phyloP scores from a whole-genome alignment of 2,888 invertebrate species.

The Drosophila maculinotata region DNA sequence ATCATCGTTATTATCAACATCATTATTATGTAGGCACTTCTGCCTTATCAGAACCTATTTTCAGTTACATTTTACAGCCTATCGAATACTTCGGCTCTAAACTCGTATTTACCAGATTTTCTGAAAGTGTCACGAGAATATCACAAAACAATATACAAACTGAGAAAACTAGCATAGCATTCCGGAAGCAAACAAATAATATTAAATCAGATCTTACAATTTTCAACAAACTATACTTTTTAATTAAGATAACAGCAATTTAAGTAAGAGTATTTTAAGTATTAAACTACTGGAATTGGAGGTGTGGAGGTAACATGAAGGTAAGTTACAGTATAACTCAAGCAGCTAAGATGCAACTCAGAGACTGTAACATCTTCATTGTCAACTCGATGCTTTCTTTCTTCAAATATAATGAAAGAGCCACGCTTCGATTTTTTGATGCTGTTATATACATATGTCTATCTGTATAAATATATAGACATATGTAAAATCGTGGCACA shows the following conservation, averaged over 20 bases:
- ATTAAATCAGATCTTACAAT: no score
- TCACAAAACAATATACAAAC: background rate
- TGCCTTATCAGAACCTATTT: constrained; percentile 5
- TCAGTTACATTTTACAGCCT: constrained; percentile 15
- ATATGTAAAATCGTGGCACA: constrained; percentile 52
- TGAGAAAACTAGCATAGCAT: no score
- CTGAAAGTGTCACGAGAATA: no score
- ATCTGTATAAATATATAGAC: constrained; percentile 2
- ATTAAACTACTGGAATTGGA: no score
- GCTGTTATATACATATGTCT: background rate
- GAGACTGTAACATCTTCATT: constrained; percentile 28
- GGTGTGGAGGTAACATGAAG: no score
- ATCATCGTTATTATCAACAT: constrained; percentile 23
- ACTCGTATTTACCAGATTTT: constrained; percentile 7
- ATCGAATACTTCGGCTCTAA: constrained; percentile 5
- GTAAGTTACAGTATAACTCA: no score
- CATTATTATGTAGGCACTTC: constrained; percentile 6
- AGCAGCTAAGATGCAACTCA: background rate
- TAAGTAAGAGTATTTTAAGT: no score
- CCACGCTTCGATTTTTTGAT: constrained; percentile 42
- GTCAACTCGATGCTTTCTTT: constrained; percentile 46
- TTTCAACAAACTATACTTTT: no score
- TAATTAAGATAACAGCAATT: no score
- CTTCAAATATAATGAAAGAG: constrained; percentile 48
- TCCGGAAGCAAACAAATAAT: no score